Evolutionary conservation across 2,888 invertebrate genomes (phyloP).

Genomic region (Zaprionus obscuricornis): DNA sequence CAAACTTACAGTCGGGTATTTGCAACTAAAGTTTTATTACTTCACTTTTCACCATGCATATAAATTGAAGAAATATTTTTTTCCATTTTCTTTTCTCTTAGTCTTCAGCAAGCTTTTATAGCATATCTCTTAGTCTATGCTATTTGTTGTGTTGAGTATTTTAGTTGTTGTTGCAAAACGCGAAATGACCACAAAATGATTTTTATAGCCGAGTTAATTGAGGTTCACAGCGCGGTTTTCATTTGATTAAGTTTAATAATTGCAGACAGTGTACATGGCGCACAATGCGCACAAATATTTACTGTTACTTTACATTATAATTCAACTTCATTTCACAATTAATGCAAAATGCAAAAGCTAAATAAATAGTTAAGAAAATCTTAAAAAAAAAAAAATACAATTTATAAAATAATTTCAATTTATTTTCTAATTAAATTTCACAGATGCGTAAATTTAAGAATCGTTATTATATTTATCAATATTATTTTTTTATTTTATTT

Average conservation of each 20-base stretch:
- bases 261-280: conserved; percentile 39
- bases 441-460: too few relatives aligned
- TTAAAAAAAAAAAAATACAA: too few relatives aligned
- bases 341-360: conserved; percentile 5
- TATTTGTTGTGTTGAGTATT: neutral
- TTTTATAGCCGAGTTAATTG: conserved; percentile 73
- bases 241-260: conserved; percentile 74
- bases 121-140: conserved; percentile 17
- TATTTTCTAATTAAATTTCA: too few relatives aligned
- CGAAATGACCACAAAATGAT: conserved; percentile 67
- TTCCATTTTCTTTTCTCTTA: neutral
- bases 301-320: conserved; percentile 8
- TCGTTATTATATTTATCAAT: too few relatives aligned
- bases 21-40: neutral
- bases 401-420: neutral
- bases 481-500: too few relatives aligned
- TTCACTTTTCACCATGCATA: too few relatives aligned
- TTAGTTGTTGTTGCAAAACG: conserved; percentile 23
- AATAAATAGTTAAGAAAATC: conserved; percentile 22
- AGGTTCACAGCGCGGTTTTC: conserved; percentile 64
- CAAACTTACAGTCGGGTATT: too few relatives aligned
- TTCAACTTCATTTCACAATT: neutral
- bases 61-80: too few relatives aligned
- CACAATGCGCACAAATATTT: conserved; percentile 46
- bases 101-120: neutral